phyloP scores from a whole-genome alignment of 2,888 invertebrate species.

The Archips xylosteana region DNA sequence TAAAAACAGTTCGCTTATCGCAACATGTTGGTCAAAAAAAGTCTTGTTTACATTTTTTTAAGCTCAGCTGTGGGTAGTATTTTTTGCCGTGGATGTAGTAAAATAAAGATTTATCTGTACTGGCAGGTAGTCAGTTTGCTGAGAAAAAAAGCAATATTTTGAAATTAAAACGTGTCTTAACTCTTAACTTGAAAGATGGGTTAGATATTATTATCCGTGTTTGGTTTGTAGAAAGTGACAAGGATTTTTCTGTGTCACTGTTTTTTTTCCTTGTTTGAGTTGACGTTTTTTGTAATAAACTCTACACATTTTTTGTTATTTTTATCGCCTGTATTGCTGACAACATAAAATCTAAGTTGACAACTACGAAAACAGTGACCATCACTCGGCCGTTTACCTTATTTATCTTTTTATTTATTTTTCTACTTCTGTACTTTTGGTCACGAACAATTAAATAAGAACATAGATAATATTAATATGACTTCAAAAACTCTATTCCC shows the following conservation, averaged over 20 bases:
- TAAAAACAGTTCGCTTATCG: constrained; percentile 36
- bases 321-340: no score
- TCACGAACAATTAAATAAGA: no score
- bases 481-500: no score
- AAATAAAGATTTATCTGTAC: constrained; percentile 36
- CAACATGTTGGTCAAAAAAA: constrained; percentile 51
- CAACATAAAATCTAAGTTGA: no score
- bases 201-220: neutral
- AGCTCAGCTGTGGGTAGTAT: constrained; percentile 56
- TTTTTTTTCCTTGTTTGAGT: no score
- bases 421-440: no score
- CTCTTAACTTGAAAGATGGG: constrained; percentile 1
- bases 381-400: no score
- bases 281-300: no score
- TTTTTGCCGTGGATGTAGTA: constrained; percentile 54
- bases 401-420: no score
- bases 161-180: neutral
- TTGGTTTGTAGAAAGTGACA: neutral
- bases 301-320: no score
- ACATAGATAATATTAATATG: no score
- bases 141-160: constrained; percentile 8
- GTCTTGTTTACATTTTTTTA: constrained; percentile 69
- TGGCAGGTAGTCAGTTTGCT: constrained; percentile 36
- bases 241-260: neutral
- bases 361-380: no score